Evolutionary conservation across 2,113 vertebrate species (phyloP).

Genomic region (Prietella phreatophila): DNA sequence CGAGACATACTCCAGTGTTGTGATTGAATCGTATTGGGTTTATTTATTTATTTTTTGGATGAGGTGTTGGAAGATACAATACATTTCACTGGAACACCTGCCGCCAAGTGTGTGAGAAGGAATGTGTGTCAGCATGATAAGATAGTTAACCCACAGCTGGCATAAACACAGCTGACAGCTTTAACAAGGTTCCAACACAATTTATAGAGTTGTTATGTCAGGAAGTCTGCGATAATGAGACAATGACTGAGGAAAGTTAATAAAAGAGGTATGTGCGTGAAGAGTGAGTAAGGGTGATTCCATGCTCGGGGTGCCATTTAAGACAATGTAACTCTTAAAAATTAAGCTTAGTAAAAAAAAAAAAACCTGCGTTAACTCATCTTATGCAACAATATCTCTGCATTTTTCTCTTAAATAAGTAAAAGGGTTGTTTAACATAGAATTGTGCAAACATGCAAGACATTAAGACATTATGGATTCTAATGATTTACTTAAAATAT

Average conservation of each 20-base stretch:
- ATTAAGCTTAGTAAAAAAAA: background rate
- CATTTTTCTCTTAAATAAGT: background rate
- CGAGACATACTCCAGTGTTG: background rate
- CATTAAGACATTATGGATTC: background rate
- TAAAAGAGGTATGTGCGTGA: background rate
- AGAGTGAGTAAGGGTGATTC: background rate
- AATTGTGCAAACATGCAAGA: background rate
- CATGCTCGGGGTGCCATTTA: background rate
- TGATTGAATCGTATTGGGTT: background rate
- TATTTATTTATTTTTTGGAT: slow-evolving; percentile 3
- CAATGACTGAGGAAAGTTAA: slow-evolving; percentile 13
- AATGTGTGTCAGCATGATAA: slow-evolving; percentile 33
- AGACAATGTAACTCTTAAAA: background rate
- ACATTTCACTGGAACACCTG: slow-evolving; percentile 16
- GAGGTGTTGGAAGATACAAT: background rate
- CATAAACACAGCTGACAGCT: slow-evolving; percentile 28
- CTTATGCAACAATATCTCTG: background rate
- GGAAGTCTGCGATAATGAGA: slow-evolving; percentile 25
- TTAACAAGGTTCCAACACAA: slow-evolving; percentile 29
- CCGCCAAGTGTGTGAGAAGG: slow-evolving; percentile 12
- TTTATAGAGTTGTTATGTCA: slow-evolving; percentile 18
- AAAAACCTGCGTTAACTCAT: background rate
- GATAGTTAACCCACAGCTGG: slow-evolving; percentile 19
- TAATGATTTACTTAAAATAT: background rate
- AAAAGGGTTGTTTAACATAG: background rate